Evolutionary conservation across 1,140 invertebrate genomes (phyloP).

Genomic region (Prorops nasuta): DNA sequence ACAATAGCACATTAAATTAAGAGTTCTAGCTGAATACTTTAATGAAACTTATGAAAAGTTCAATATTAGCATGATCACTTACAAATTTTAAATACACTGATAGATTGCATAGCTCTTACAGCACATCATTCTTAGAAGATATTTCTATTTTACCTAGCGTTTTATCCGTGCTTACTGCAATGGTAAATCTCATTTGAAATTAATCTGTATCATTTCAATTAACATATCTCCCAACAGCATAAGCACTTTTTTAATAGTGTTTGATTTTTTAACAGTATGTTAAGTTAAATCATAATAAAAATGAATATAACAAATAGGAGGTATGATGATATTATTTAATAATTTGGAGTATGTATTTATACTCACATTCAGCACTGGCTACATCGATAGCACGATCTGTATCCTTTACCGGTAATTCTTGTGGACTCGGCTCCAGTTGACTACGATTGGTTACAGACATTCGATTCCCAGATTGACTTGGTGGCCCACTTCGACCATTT

Average conservation of each 20-base stretch:
- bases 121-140: conserved; percentile 47
- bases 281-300: not conserved
- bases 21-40: too few relatives aligned
- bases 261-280: too few relatives aligned
- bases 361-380: conserved; percentile 54
- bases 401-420: conserved; percentile 54
- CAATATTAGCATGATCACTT: conserved; percentile 51
- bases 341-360: not conserved
- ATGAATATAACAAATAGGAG: not conserved
- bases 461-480: conserved; percentile 24
- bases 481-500: conserved; percentile 33
- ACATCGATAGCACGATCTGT: conserved; percentile 52
- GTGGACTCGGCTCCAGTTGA: conserved; percentile 51
- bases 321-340: not conserved
- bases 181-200: conserved; percentile 32
- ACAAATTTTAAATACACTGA: conserved; percentile 44
- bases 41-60: too few relatives aligned
- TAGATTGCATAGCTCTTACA: conserved; percentile 42
- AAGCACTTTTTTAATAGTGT: too few relatives aligned
- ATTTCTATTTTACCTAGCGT: conserved; percentile 51
- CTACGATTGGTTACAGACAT: conserved; percentile 36
- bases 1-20: too few relatives aligned
- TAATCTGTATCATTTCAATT: not conserved
- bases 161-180: conserved; percentile 51
- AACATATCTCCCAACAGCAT: too few relatives aligned